Percentiles rank a stretch among this genome's conserved stretches.
phyloP scores from a whole-genome alignment of 1,140 invertebrate genomes.

The Coptotermes formosanus region DNA sequence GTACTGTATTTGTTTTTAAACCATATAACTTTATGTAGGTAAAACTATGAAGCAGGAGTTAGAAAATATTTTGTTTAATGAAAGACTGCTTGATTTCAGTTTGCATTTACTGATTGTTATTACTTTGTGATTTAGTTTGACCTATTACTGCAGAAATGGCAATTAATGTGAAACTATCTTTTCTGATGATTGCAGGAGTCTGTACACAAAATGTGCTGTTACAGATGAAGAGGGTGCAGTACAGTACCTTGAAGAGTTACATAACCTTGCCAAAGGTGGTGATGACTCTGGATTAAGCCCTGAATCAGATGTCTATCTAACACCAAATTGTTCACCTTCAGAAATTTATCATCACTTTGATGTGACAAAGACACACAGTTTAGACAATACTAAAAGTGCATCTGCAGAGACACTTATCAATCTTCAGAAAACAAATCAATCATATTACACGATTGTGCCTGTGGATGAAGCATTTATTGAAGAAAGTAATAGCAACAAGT shows the following conservation, averaged over 20 bases:
- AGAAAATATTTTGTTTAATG: too few relatives aligned
- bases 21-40: too few relatives aligned
- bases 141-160: too few relatives aligned
- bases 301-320: slow-evolving; percentile 33
- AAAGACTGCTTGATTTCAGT: too few relatives aligned
- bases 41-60: too few relatives aligned
- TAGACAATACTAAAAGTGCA: not conserved
- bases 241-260: slow-evolving; percentile 22
- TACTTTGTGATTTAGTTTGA: too few relatives aligned
- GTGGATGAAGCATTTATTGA: slow-evolving; percentile 38
- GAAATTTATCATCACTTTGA: slow-evolving; percentile 26
- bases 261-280: not conserved
- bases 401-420: not conserved
- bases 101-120: too few relatives aligned
- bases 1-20: too few relatives aligned
- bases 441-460: slow-evolving; percentile 41
- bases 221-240: slow-evolving; percentile 30
- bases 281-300: slow-evolving; percentile 29
- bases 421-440: slow-evolving; percentile 29
- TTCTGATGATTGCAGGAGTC: slow-evolving; percentile 27
- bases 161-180: too few relatives aligned
- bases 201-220: slow-evolving; percentile 32
- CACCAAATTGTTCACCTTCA: slow-evolving; percentile 31
- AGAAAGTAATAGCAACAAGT: not conserved
- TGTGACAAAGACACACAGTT: not conserved